Percentiles rank a stretch among this genome's conserved stretches.
These are phyloP conservation scores for Steromphala cineraria DNA, from an alignment of 2,888 invertebrate genomes.

Conservation along the genomic window DNA sequence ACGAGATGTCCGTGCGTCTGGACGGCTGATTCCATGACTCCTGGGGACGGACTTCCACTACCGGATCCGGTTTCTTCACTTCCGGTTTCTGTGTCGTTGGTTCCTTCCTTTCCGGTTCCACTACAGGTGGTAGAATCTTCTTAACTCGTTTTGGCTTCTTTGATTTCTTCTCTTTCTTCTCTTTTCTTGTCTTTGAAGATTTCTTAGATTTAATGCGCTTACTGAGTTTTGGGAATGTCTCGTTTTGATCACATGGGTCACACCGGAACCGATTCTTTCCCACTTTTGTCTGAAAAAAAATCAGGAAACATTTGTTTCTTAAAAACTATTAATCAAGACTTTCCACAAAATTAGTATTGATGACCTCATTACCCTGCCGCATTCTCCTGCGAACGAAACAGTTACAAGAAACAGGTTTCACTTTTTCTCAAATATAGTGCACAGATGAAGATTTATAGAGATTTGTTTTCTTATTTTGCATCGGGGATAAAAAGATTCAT, in stretches of 20 bases:
- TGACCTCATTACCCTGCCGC: too few relatives aligned
- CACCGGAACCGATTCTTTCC: constrained; percentile 61
- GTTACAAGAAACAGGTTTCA: too few relatives aligned
- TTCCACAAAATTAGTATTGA: too few relatives aligned
- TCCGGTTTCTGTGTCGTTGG: not conserved
- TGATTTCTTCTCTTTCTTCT: not conserved
- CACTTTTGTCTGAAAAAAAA: constrained; percentile 45
- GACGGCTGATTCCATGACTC: not conserved
- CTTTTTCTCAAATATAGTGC: too few relatives aligned
- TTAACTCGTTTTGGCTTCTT: not conserved
- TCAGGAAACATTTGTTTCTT: too few relatives aligned
- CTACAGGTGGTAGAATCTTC: not conserved
- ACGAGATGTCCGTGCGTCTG: not conserved
- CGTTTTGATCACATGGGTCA: constrained; percentile 45
- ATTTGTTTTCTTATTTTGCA: not conserved
- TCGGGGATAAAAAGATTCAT: not conserved
- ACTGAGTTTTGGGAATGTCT: not conserved
- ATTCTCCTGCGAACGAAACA: too few relatives aligned
- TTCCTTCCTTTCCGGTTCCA: too few relatives aligned
- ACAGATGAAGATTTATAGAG: too few relatives aligned
- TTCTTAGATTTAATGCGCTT: not conserved
- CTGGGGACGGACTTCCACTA: not conserved
- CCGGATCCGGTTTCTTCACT: not conserved
- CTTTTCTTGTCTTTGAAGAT: not conserved
- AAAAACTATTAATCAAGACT: too few relatives aligned